These are phyloP conservation scores for Microcebus tavaratra DNA, from an alignment of 2,113 vertebrate genomes.

Conservation along the genomic window DNA sequence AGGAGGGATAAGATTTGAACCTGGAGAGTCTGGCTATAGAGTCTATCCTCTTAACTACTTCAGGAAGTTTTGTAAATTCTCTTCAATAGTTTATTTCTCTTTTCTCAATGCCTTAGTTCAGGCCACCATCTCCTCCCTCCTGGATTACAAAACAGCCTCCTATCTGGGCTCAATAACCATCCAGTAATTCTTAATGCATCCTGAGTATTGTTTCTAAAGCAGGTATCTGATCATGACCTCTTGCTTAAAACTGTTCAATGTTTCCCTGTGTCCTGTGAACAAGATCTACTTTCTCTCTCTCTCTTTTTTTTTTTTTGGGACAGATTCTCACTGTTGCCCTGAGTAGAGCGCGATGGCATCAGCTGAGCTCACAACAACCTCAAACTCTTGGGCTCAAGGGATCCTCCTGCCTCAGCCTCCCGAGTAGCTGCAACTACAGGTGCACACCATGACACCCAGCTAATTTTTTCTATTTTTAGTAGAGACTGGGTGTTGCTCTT, in stretches of 20 bases:
- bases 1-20: not conserved
- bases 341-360: no score
- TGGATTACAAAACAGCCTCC: not conserved
- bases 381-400: no score
- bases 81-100: not conserved
- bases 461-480: no score
- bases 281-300: not conserved
- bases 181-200: not conserved
- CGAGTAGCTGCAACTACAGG: no score
- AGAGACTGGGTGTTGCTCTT: no score
- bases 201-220: not conserved
- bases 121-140: not conserved
- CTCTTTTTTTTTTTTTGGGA: no score
- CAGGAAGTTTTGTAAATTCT: conserved; percentile 1
- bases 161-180: not conserved
- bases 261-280: not conserved
- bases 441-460: no score
- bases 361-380: no score
- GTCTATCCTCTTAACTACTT: not conserved
- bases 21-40: not conserved
- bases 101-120: not conserved
- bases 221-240: not conserved
- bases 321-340: no score
- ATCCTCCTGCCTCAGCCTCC: no score
- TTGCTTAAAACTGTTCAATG: not conserved